These are phyloP conservation scores for Menura novaehollandiae DNA, from an alignment of 2,113 vertebrate genomes.

Conservation along the genomic window DNA sequence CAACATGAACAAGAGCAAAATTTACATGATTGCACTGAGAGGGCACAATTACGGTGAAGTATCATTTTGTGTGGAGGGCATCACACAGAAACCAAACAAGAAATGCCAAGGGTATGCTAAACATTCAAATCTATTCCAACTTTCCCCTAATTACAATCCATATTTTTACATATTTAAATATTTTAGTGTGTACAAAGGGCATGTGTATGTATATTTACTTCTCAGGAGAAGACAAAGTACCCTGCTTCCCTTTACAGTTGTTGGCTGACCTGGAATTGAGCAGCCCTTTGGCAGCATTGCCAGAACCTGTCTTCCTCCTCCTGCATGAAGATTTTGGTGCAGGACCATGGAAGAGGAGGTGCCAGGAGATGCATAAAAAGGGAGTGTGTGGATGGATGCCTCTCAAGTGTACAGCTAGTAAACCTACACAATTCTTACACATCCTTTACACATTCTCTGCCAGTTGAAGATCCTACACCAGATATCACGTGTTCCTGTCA, in stretches of 20 bases:
- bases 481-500: not conserved
- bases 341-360: not conserved
- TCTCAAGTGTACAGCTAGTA: not conserved
- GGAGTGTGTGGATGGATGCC: not conserved
- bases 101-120: slow-evolving; percentile 12
- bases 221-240: not conserved
- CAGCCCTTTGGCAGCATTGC: not conserved
- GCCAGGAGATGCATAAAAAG: not conserved
- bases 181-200: slow-evolving; percentile 15
- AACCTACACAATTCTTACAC: not conserved
- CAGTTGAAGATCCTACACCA: not conserved
- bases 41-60: not conserved
- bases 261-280: slow-evolving; percentile 14
- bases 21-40: slow-evolving; percentile 19
- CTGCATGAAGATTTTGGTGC: not conserved
- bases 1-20: not conserved
- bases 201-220: not conserved
- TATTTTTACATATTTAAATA: slow-evolving; percentile 62
- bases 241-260: not conserved
- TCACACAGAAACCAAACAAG: not conserved
- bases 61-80: not conserved
- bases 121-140: slow-evolving; percentile 57
- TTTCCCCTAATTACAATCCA: slow-evolving; percentile 25
- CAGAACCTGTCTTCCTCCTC: not conserved
- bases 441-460: not conserved